A percentile compares a stretch with the other conserved stretches of the same genome.
Conservation (phyloP, 2,888 invertebrate species). For the Diarsia mendica region DNA sequence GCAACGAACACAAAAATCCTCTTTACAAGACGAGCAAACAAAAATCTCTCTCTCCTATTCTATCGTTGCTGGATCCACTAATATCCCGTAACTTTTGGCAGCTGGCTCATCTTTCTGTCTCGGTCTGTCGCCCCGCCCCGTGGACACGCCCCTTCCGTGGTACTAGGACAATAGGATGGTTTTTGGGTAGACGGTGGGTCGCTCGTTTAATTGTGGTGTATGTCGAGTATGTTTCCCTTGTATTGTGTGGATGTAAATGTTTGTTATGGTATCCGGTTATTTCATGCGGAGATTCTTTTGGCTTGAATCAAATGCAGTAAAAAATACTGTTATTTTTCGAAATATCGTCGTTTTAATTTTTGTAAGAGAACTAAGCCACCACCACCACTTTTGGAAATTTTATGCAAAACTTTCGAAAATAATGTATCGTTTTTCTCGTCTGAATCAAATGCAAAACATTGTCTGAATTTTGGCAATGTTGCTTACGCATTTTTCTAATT, state of each 20-base stretch:
- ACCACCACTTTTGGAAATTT: too few relatives aligned
- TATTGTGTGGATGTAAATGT: conserved; percentile 39
- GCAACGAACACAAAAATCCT: conserved; percentile 43
- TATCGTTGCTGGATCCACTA: conserved; percentile 46
- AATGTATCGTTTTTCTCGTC: not conserved
- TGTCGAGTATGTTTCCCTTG: conserved; percentile 33
- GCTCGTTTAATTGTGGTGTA: conserved; percentile 42
- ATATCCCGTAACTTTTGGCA: conserved; percentile 60
- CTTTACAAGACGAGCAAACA: conserved; percentile 22
- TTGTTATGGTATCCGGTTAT: conserved; percentile 42
- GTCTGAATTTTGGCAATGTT: not conserved
- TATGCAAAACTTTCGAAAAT: not conserved
- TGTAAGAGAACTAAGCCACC: not conserved
- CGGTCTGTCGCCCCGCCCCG: conserved; percentile 73
- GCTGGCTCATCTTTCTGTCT: conserved; percentile 83
- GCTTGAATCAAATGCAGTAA: not conserved
- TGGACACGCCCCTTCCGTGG: conserved; percentile 83
- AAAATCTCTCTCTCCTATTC: conserved; percentile 57
- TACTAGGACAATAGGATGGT: conserved; percentile 75
- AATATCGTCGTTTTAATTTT: not conserved
- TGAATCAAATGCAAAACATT: not conserved
- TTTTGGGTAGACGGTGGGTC: conserved; percentile 53
- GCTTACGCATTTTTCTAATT: not conserved
- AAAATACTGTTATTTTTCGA: conserved; percentile 11
- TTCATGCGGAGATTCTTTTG: conserved; percentile 12